These are phyloP conservation scores for Larimichthys crocea DNA, from an alignment of 2,113 vertebrate species.

Conservation along the genomic window DNA sequence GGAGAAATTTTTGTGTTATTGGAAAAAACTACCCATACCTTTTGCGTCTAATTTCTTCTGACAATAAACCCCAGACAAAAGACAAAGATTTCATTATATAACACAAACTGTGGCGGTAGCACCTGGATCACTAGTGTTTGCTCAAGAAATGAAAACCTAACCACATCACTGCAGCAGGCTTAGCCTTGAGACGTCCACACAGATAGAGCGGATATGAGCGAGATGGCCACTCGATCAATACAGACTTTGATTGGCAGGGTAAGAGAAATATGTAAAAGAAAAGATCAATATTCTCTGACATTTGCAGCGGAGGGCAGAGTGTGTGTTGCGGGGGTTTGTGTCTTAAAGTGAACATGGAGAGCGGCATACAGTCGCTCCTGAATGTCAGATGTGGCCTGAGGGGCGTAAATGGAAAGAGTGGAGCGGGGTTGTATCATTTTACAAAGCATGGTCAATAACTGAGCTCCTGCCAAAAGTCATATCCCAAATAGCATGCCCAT, in stretches of 20 bases:
- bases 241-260: conserved; percentile 58
- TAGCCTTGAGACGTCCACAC: conserved; percentile 47
- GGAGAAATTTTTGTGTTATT: conserved; percentile 5
- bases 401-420: conserved; percentile 58
- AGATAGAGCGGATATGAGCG: conserved; percentile 16
- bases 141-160: conserved; percentile 63
- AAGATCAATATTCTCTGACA: conserved; percentile 68
- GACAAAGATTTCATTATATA: conserved; percentile 52
- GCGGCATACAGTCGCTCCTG: conserved; percentile 45
- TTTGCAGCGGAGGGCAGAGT: conserved; percentile 46
- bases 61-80: conserved; percentile 21
- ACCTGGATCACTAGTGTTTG: conserved; percentile 66
- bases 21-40: not conserved
- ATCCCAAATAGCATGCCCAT: conserved; percentile 50
- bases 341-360: conserved; percentile 16
- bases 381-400: conserved; percentile 80
- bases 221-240: conserved; percentile 67
- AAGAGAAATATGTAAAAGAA: conserved; percentile 28
- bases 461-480: conserved; percentile 54
- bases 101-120: conserved; percentile 44
- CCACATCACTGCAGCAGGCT: conserved; percentile 32
- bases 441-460: conserved; percentile 67
- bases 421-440: conserved; percentile 58
- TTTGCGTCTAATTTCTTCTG: not conserved
- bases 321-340: conserved; percentile 22